Conservation (phyloP, 2,797 vertebrate species). For the Eulemur mongoz region DNA sequence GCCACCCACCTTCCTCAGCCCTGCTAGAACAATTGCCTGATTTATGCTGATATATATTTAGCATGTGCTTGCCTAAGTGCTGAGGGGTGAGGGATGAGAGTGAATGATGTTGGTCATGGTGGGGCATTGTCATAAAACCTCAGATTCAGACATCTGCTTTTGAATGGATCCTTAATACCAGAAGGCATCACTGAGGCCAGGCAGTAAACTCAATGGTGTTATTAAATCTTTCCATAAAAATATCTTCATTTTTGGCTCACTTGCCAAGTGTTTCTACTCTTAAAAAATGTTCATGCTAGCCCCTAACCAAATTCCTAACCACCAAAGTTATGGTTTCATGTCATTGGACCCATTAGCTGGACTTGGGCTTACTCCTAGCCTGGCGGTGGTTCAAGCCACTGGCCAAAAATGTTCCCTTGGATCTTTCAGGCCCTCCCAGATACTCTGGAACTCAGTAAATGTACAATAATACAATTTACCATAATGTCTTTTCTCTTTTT, state of each 20-base stretch:
- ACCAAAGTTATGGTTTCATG: background rate
- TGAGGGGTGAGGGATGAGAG: background rate
- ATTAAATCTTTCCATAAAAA: conserved; percentile 57
- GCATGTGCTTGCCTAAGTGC: background rate
- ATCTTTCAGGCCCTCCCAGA: conserved; percentile 31
- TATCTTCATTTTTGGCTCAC: conserved; percentile 13
- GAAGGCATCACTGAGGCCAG: conserved; percentile 45
- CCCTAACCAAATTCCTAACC: conserved; percentile 51
- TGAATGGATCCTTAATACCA: conserved; percentile 56
- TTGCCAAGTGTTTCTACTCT: conserved; percentile 46
- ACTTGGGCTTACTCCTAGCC: background rate
- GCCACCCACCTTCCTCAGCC: background rate
- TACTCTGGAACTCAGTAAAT: conserved; percentile 47
- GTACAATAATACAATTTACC: conserved; percentile 59
- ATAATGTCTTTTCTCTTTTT: conserved; percentile 61
- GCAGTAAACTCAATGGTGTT: conserved; percentile 34
- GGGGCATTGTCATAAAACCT: conserved; percentile 44
- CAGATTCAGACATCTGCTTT: conserved; percentile 63
- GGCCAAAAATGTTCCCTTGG: conserved; percentile 46
- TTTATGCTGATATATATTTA: background rate
- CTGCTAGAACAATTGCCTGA: background rate
- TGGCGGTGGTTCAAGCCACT: conserved; percentile 30
- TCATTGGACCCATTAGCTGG: conserved; percentile 20
- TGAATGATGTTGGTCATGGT: conserved; percentile 22
- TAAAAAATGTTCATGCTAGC: conserved; percentile 10